phyloP scores from a whole-genome alignment of 2,797 vertebrate genomes.

The Enteromius fasciolatus region DNA sequence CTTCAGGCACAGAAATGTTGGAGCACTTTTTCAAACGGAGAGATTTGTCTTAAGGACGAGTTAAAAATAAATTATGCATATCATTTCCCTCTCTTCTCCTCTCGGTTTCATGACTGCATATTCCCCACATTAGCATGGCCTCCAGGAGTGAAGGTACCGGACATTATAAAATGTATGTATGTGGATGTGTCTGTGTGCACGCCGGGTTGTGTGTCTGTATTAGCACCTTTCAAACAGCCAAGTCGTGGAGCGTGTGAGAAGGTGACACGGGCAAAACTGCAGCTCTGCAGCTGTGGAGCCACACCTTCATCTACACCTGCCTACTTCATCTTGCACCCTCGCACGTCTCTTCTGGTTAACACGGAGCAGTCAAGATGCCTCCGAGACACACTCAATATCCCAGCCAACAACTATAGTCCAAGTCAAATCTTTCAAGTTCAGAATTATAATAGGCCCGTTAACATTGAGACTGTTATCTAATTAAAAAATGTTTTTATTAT shows the following conservation, averaged over 20 bases:
- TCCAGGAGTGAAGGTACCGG: conserved; percentile 38
- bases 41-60: conserved; percentile 86
- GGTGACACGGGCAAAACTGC: conserved; percentile 41
- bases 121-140: conserved; percentile 43
- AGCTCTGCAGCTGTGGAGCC: conserved; percentile 48
- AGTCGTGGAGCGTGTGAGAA: conserved; percentile 25
- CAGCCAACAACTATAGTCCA: neutral
- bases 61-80: conserved; percentile 88
- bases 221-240: conserved; percentile 12
- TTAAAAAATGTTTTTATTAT: neutral
- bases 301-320: conserved; percentile 53
- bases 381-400: neutral
- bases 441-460: neutral
- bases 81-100: conserved; percentile 75
- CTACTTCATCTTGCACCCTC: conserved; percentile 14
- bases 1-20: conserved; percentile 79
- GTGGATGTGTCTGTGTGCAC: conserved; percentile 6
- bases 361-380: neutral
- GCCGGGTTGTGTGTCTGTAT: neutral
- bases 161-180: conserved; percentile 37
- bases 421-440: conserved; percentile 1
- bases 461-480: neutral
- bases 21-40: conserved; percentile 81
- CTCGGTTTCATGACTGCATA: conserved; percentile 55
- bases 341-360: conserved; percentile 40